Evolutionary conservation across 2,113 vertebrate species (phyloP).

Genomic region (Onychostruthus taczanowskii): DNA sequence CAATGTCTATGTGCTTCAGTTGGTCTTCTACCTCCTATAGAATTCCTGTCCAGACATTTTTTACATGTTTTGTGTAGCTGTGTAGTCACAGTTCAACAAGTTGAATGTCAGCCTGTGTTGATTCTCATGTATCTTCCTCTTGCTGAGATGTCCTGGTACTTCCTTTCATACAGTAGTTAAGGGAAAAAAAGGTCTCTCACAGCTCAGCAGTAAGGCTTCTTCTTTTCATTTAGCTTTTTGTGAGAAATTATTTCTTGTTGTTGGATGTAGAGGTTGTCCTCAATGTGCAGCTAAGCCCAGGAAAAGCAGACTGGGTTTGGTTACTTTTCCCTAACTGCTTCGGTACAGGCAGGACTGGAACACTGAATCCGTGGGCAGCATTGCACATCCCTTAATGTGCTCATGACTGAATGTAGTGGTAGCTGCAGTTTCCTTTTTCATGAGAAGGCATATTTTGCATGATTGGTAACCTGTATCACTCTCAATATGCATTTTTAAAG

Average conservation of each 20-base stretch:
- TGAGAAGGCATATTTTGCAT: accelerated
- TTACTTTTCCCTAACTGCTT: not conserved
- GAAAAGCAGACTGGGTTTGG: not conserved
- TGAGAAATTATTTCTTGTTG: not conserved
- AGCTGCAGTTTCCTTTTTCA: not conserved
- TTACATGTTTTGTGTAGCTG: accelerated
- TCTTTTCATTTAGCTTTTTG: not conserved
- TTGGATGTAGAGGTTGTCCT: not conserved
- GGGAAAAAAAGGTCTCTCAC: not conserved
- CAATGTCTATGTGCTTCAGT: accelerated
- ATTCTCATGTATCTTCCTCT: not conserved
- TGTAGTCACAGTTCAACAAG: not conserved
- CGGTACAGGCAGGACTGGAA: not conserved
- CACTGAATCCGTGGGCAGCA: not conserved
- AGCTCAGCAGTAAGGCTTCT: not conserved
- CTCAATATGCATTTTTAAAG: not conserved
- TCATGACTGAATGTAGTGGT: accelerated
- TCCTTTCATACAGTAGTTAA: accelerated
- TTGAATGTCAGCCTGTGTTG: not conserved
- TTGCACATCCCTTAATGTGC: not conserved
- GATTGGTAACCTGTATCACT: not conserved
- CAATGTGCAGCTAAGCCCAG: not conserved
- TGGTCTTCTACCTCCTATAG: not conserved
- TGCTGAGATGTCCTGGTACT: accelerated
- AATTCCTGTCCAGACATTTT: not conserved